Evolutionary conservation across 2,797 vertebrate genomes (phyloP), one percentile per base, ranked within the genome.

Genomic region (Macropodus opercularis): DNA sequence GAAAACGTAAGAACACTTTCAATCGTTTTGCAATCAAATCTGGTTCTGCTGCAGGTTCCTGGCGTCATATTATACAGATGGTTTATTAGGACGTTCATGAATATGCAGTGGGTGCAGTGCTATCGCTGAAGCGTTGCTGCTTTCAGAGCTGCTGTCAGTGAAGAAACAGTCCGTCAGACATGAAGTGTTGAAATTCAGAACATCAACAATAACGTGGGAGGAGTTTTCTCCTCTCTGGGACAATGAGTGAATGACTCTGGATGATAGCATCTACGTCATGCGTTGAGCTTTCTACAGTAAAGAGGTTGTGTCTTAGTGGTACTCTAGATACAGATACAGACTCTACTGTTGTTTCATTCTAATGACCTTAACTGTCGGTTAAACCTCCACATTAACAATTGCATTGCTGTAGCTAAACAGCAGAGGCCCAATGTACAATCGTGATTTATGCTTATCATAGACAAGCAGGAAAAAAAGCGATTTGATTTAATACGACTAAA

Each of bases 81-180:
- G 11, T 38, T 80, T 52, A 64, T 64, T 58, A 43, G 65, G 34
- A 51, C 39, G 14, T 12, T 77, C 26, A 63, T 66, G 44, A 77
- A 72, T 75, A 68, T 77, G 83, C 60, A 52, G 21, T 14, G 24
- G 35, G 24, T 55, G 43, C 29, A 9, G 43, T 39, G 11, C 19
- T n/a, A n/a, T n/a, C n/a, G n/a, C n/a, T 36, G 18, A 48, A 6
- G 58, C 51, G 43, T 0, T 42, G 27, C 23, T 64, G 50, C 56
- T 0, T 27, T 29, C 51, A 15, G 36, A 39, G 40, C 27, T 18
- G 31, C 44, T 27, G 7, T 18, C 35, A 15, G 17, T 34, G 56
- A 39, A 42, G 63, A 56, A 51, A 26, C 24, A 55, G 23, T 42
- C 58, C 22, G 39, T 72, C 47, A 41, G 14, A 71, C 34, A 32